Evolutionary conservation across 2,113 vertebrate species (phyloP), one percentile per base, ranked within the genome.

Genomic region (Cynocephalus volans): DNA sequence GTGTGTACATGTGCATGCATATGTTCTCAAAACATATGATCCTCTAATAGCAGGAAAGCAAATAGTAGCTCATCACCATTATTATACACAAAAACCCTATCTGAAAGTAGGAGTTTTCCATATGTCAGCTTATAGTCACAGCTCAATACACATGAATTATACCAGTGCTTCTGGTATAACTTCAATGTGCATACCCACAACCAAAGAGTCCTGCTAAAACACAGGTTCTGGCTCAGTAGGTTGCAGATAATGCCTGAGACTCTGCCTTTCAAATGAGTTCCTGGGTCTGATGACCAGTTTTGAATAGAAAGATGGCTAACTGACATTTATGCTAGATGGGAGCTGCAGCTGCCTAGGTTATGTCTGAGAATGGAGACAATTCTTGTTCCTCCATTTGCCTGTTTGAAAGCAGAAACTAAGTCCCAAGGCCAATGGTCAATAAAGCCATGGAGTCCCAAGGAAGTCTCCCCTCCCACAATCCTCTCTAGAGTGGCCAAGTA

Each of bases 1-100:
- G 21, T 50, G 18, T 36, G 4, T 11, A 54, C 52, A 10, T 0
- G 1, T 21, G 9, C 0, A 0, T n/a, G 45, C 0, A 0, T 10
- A 8, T 56, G 24, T 1, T 54, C 70, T 90, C 13, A 54, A 81
- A 41, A 15, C 21, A 15, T 11, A 21, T 10, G 45, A 28, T 65
- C 8, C 14, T 88, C n/a, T 81, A 13, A 76, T 76, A 80, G 33
- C 24, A 45, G 19, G 17, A 73, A 73, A 26, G 33, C 6, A 67
- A 36, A 26, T 88, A 72, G n/a, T 12, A 93, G 45, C 19, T 84
- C 50, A 19, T 93, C 73, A 12, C 52, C 50, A 12, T 83, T 54
- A 50, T 58, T 31, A 31, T 9, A 8, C 4, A 26, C 5, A 23
- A 91, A 52, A 69, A 62, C 13, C 23, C 31, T 65, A 6, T 50